Evolutionary conservation across 2,113 vertebrate species (phyloP).

Genomic region (Tapirus terrestris): DNA sequence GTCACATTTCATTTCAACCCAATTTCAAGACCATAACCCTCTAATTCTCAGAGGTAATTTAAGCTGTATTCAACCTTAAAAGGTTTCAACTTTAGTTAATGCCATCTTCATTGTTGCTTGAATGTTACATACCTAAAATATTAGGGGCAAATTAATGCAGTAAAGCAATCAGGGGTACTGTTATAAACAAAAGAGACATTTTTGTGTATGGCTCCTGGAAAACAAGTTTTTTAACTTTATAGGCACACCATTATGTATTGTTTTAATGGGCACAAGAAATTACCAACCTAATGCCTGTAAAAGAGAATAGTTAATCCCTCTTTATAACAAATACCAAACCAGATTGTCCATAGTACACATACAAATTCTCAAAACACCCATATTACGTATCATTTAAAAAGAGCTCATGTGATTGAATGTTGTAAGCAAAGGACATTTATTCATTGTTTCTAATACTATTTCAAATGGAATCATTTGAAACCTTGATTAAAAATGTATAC

Average conservation of each 20-base stretch:
- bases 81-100: constrained; percentile 57
- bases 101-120: neutral
- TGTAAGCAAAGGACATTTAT: constrained; percentile 49
- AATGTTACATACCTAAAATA: constrained; percentile 20
- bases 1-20: constrained; percentile 65
- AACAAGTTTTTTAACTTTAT: constrained; percentile 36
- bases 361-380: constrained; percentile 33
- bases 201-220: constrained; percentile 5
- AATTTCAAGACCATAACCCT: constrained; percentile 32
- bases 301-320: constrained; percentile 26
- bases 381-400: constrained; percentile 50
- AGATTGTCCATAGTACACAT: neutral
- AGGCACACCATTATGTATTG: neutral
- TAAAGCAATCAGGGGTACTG: neutral
- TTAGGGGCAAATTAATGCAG: neutral
- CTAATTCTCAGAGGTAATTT: constrained; percentile 57
- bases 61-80: constrained; percentile 44
- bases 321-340: constrained; percentile 42
- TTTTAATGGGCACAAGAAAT: constrained; percentile 41
- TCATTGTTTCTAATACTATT: constrained; percentile 57
- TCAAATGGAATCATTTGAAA: constrained; percentile 74
- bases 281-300: neutral
- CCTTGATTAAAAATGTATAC: constrained; percentile 78
- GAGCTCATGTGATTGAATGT: constrained; percentile 15
- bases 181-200: constrained; percentile 16